Evolutionary conservation across 2,797 vertebrate genomes (phyloP).

Genomic region (Micromesistius poutassou): DNA sequence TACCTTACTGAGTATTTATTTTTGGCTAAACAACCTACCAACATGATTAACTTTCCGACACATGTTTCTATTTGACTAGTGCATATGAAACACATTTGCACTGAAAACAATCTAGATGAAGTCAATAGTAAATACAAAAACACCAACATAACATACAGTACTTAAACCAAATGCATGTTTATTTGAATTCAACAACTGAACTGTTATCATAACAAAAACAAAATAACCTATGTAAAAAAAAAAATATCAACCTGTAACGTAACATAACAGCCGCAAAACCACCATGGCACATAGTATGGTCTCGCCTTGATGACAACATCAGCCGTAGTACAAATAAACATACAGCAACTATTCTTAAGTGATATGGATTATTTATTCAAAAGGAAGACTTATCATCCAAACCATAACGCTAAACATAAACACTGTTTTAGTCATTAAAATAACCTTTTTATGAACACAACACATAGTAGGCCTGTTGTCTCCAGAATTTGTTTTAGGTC

Average conservation of each 20-base stretch:
- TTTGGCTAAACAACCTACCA: too few relatives aligned
- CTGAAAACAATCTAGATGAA: neutral
- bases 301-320: slow-evolving; percentile 68
- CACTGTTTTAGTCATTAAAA: slow-evolving; percentile 47
- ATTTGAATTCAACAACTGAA: slow-evolving; percentile 77
- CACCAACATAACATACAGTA: slow-evolving; percentile 41
- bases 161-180: slow-evolving; percentile 77
- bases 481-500: slow-evolving; percentile 59
- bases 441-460: slow-evolving; percentile 46
- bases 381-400: slow-evolving; percentile 79
- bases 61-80: too few relatives aligned
- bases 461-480: slow-evolving; percentile 52
- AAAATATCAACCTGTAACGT: slow-evolving; percentile 45
- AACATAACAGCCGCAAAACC: slow-evolving; percentile 58
- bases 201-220: slow-evolving; percentile 62
- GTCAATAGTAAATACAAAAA: too few relatives aligned
- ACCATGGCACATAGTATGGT: slow-evolving; percentile 13
- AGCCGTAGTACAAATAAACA: slow-evolving; percentile 65
- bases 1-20: too few relatives aligned
- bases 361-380: slow-evolving; percentile 75
- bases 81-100: too few relatives aligned
- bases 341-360: slow-evolving; percentile 56
- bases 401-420: slow-evolving; percentile 42
- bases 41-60: too few relatives aligned
- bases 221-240: slow-evolving; percentile 5